Evolutionary conservation across 2,113 vertebrate genomes (phyloP), one percentile per base, ranked within the genome.

Genomic region (Halcyon malimbica): DNA sequence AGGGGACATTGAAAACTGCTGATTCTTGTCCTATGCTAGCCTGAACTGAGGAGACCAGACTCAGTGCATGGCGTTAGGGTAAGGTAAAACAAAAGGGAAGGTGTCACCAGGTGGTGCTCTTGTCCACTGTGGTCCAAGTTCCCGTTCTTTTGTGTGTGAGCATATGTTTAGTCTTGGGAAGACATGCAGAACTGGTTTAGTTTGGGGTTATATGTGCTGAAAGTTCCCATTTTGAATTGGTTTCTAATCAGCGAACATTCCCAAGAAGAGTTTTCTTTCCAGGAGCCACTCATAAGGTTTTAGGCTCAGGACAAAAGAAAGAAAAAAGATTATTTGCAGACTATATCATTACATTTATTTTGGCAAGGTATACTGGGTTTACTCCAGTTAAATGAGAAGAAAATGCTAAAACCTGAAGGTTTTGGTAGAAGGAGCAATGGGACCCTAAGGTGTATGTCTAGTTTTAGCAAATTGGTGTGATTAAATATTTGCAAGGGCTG

Each of bases 31-130:
- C 14, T 8, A 1, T 46, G 25, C 16, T 60, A 48, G 9, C 2
- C 0, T 42, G 46, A 53, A 18, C 7, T 8, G 11, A 57, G 26
- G 35, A 71, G 44, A 14, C 8, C 4, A 24, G 54, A 10, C 28
- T 44, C 20, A 8, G 7, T 51, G 37, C 35, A 18, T 4, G 10
- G 79, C 26, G 63, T 31, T 4, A n/a, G 41, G 33, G 21, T 7
- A 56, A 65, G 50, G 15, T 71, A 42, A 35, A 42, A 35, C 31
- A 13, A 48, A 59, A 75, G 26, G 18, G 48, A 84, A 68, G 51
- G 28, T 5, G 17, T 90, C 80, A 90, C 51, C 83, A 93, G 94
- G 35, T 92, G 88, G 76, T 96, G 73, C 92, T 92, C 64, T 83
- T 86, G 50, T 80, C 46, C 56, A 29, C 44, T 1, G 1, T 76